These are phyloP conservation scores for Drosophila malerkotliana DNA, from an alignment of 1,140 invertebrate genomes.

Conservation along the genomic window DNA sequence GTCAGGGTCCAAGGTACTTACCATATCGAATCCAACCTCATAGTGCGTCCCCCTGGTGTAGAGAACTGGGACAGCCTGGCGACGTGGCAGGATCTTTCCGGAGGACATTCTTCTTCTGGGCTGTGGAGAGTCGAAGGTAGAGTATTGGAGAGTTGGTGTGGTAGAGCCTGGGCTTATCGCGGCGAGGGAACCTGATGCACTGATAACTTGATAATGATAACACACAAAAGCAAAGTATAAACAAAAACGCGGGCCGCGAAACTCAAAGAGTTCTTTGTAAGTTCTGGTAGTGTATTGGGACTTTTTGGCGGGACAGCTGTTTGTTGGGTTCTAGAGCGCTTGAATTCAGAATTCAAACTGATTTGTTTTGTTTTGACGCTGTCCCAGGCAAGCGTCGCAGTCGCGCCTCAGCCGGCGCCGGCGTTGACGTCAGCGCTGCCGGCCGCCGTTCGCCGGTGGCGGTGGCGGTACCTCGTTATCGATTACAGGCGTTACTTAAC, in stretches of 20 bases:
- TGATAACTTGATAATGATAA: neutral
- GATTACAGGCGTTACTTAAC: slow-evolving; percentile 34
- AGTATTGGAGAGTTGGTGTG: slow-evolving; percentile 17
- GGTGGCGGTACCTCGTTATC: slow-evolving; percentile 17
- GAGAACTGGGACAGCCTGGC: slow-evolving; percentile 90
- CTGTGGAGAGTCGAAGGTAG: neutral
- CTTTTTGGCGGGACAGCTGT: slow-evolving; percentile 6
- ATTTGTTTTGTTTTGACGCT: slow-evolving; percentile 67
- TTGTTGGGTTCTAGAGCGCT: slow-evolving; percentile 68
- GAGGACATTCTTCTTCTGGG: slow-evolving; percentile 56
- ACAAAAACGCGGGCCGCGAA: slow-evolving; percentile 5
- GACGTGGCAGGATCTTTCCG: slow-evolving; percentile 83
- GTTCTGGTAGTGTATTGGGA: neutral
- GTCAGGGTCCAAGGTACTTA: slow-evolving; percentile 84
- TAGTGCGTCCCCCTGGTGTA: slow-evolving; percentile 92
- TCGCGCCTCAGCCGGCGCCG: slow-evolving; percentile 2
- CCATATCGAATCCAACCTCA: slow-evolving; percentile 93
- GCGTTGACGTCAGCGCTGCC: neutral
- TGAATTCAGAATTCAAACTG: slow-evolving; percentile 79
- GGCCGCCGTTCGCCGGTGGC: neutral
- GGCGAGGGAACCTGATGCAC: neutral
- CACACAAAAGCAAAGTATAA: slow-evolving; percentile 1
- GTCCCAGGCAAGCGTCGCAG: slow-evolving; percentile 19
- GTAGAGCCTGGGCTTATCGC: neutral
- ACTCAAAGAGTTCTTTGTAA: neutral